Evolutionary conservation across 1,140 invertebrate species (phyloP), one percentile per base, ranked within the genome.

Genomic region (Copidosoma floridanum): DNA sequence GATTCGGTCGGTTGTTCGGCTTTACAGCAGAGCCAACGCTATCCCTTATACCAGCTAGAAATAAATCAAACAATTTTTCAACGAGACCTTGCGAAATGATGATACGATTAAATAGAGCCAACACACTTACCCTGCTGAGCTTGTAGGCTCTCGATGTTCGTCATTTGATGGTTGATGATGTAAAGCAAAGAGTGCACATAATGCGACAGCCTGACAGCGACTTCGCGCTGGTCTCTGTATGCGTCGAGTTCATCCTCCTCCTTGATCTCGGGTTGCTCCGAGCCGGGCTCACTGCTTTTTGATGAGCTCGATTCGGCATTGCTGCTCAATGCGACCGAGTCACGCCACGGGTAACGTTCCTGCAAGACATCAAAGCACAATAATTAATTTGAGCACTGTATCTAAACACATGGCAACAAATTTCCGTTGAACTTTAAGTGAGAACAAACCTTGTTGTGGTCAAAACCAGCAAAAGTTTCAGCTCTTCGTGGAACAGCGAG

Each of bases 391-490:
- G 8, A 41, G 4, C 0, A 11, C 14, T 38, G 1, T 20, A 11
- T 43, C 14, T 43, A 43, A n/a, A n/a, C n/a, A 14, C 44, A 29
- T 32, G n/a, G 32, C 1, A 5, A 32, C 32, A 8, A 29, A 26
- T 46, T 14, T 26, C 32, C 0, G 7, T n/a, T 29, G 3, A 11
- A 14, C 12, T 7, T 40, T 7, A 40, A 12, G 23, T 5, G 1
- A 26, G 60, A 47, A 44, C 61, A 59, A 68, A 81, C 81, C 63
- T 81, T 82, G 23, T 82, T 82, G 61, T 89, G 88, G 78, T 97
- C 94, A 72, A 97, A 97, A 2, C 94, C 95, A 10, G 93, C 93
- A 80, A 97, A 97, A 1, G 95, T 97, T 81, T 97, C 94, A 0
- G 95, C 94, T 29, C 94, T 82, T 68, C 94, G 89, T 4, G 95